Conservation (phyloP, 2,113 vertebrate genomes). For the Cololabis saira region DNA sequence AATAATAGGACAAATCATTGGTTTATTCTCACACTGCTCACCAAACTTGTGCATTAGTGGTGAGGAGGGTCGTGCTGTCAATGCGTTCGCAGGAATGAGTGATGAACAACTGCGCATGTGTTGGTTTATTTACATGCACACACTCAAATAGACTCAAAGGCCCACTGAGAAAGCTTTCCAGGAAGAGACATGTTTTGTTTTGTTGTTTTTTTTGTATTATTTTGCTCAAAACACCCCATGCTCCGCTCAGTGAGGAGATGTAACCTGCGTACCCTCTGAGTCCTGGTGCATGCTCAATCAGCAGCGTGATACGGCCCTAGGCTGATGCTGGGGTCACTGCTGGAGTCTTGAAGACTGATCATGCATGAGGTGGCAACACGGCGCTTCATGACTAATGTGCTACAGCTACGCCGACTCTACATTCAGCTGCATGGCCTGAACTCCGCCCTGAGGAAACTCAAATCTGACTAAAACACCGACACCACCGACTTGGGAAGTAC, state of each 20-base stretch:
- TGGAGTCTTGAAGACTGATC: slow-evolving; percentile 54
- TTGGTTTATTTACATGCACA: background rate
- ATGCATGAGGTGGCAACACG: slow-evolving; percentile 60
- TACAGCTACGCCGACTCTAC: slow-evolving; percentile 35
- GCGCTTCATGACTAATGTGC: slow-evolving; percentile 44
- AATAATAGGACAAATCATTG: slow-evolving; percentile 63
- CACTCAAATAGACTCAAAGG: slow-evolving; percentile 24
- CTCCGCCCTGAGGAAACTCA: slow-evolving; percentile 41
- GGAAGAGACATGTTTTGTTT: slow-evolving; percentile 57
- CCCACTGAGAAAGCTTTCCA: slow-evolving; percentile 53
- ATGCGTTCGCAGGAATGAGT: slow-evolving; percentile 45
- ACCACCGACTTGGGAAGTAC: slow-evolving; percentile 13
- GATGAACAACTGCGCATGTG: slow-evolving; percentile 38
- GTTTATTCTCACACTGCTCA: slow-evolving; percentile 51
- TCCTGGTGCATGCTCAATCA: slow-evolving; percentile 66
- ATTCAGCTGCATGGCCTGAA: slow-evolving; percentile 30
- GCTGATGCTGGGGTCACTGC: slow-evolving; percentile 66
- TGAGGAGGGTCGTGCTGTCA: slow-evolving; percentile 35
- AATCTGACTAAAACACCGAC: slow-evolving; percentile 22
- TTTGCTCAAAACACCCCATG: slow-evolving; percentile 51
- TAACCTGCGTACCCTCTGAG: slow-evolving; percentile 64
- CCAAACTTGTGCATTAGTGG: slow-evolving; percentile 32
- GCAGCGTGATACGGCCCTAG: slow-evolving; percentile 65
- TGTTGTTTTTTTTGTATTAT: slow-evolving; percentile 36
- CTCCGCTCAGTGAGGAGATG: slow-evolving; percentile 50